A percentile compares a stretch with the other conserved stretches of the same genome.
phyloP scores from a whole-genome alignment of 2,888 invertebrate species.

The Syritta pipiens region DNA sequence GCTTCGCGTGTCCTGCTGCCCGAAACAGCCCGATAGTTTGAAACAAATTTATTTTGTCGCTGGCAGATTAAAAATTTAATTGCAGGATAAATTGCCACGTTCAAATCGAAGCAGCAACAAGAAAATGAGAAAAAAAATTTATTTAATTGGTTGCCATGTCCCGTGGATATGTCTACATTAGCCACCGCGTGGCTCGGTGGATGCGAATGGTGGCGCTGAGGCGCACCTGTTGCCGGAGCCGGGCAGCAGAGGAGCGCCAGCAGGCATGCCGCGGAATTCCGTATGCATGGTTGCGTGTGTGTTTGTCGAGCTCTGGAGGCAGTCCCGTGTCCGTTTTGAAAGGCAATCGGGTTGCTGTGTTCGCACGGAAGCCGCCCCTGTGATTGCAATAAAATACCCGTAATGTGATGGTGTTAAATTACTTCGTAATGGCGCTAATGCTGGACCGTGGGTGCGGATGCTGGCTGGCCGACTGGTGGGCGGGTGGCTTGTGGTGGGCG shows the following conservation, averaged over 20 bases:
- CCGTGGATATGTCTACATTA: constrained; percentile 60
- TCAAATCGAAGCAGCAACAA: not conserved
- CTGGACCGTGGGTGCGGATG: constrained; percentile 46
- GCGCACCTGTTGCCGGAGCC: constrained; percentile 48
- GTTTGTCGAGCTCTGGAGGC: constrained; percentile 45
- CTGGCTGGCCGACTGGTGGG: constrained; percentile 6
- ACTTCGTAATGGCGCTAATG: constrained; percentile 60
- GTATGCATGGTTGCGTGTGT: constrained; percentile 51
- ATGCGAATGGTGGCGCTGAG: constrained; percentile 34
- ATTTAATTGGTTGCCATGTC: constrained; percentile 55
- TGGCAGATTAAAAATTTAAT: constrained; percentile 51
- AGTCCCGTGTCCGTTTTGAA: constrained; percentile 40
- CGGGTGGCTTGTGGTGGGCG: constrained; percentile 37
- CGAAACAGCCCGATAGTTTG: not conserved
- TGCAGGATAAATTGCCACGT: constrained; percentile 21
- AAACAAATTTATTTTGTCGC: constrained; percentile 47
- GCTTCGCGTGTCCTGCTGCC: not conserved
- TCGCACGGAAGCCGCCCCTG: constrained; percentile 22
- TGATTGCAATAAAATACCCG: constrained; percentile 58
- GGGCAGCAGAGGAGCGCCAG: constrained; percentile 21
- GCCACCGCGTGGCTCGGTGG: constrained; percentile 18
- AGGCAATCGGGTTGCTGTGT: constrained; percentile 10
- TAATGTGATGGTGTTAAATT: constrained; percentile 65
- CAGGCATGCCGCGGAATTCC: constrained; percentile 54
- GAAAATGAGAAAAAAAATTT: not conserved